Evolutionary conservation across 2,797 vertebrate species (phyloP).

Genomic region (Betta splendens): DNA sequence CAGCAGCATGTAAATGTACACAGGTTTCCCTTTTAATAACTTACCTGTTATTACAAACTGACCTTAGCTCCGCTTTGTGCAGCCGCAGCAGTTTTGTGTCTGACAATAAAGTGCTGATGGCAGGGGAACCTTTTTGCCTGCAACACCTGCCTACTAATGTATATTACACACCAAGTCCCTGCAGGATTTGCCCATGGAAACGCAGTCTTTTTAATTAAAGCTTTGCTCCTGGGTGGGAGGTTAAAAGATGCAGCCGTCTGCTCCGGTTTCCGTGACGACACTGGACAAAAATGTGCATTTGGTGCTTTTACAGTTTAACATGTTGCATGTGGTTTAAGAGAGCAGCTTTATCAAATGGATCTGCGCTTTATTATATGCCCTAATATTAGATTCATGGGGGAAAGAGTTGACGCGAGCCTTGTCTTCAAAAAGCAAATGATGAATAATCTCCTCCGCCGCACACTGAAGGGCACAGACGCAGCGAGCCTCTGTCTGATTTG

Average conservation of each 20-base stretch:
- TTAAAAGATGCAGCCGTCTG: slow-evolving; percentile 13
- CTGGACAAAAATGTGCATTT: neutral
- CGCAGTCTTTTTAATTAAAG: slow-evolving; percentile 68
- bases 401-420: neutral
- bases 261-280: neutral
- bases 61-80: slow-evolving; percentile 59
- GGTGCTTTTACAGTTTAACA: neutral
- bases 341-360: too few relatives aligned
- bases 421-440: slow-evolving; percentile 39
- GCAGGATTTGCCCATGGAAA: slow-evolving; percentile 61
- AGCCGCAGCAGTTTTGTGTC: slow-evolving; percentile 63
- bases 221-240: slow-evolving; percentile 15
- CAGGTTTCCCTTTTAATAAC: slow-evolving; percentile 56
- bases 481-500: slow-evolving; percentile 58
- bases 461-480: slow-evolving; percentile 58
- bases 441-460: slow-evolving; percentile 41
- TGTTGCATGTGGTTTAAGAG: neutral
- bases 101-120: slow-evolving; percentile 68
- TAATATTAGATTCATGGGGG: too few relatives aligned
- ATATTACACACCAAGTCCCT: slow-evolving; percentile 60
- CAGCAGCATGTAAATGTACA: slow-evolving; percentile 34
- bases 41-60: slow-evolving; percentile 64
- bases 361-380: neutral
- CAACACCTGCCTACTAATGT: slow-evolving; percentile 68
- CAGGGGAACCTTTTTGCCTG: slow-evolving; percentile 60